Evolutionary conservation across 2,113 vertebrate genomes (phyloP), one percentile per base, ranked within the genome.

Genomic region (Tragulus kanchil): DNA sequence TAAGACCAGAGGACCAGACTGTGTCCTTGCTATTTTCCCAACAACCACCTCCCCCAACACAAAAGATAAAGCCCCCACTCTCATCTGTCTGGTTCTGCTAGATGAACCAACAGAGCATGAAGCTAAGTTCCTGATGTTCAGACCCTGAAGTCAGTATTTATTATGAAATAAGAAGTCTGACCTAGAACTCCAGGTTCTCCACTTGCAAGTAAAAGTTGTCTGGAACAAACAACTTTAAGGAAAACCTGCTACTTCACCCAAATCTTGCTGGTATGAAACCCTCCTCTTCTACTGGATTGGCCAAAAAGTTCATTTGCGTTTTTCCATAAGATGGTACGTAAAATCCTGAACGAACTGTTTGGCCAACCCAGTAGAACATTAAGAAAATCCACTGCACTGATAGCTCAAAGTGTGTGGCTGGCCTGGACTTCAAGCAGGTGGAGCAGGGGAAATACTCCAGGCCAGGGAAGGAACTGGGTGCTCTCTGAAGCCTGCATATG

Each of bases 101-200:
- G 65, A 19, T 73, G 25, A 79, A 81, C 14, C 61, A 78, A 59
- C 17, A 67, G 48, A 92, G 52, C 28, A 26, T n/a, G 88, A 85
- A 71, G 77, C 65, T 91, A 50, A 45, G 78, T 71, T 91, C 62
- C 85, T 42, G 14, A 50, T 6, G 5, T 82, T 4, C 79, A 92
- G 67, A 54, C n/a, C 83, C 86, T 28, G n/a, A 65, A 94, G 52
- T 61, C 87, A 85, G 62, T 1, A 17, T 50, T 67, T 59, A 62
- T 91, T 52, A 65, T 82, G 14, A 19, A 52, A 42, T 4, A 62
- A 52, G 71, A 92, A n/a, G 81, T 52, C 8, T 12, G 86, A 64
- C 50, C 88, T 91, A 54, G 85, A 95, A 95, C 36, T 65, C 90
- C 59, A 83, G 67, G 52, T 50, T 36, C 84, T 67, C 94, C 28